These are phyloP conservation scores for Tragelaphus imberbis DNA, from an alignment of 2,113 vertebrate genomes.

Conservation along the genomic window DNA sequence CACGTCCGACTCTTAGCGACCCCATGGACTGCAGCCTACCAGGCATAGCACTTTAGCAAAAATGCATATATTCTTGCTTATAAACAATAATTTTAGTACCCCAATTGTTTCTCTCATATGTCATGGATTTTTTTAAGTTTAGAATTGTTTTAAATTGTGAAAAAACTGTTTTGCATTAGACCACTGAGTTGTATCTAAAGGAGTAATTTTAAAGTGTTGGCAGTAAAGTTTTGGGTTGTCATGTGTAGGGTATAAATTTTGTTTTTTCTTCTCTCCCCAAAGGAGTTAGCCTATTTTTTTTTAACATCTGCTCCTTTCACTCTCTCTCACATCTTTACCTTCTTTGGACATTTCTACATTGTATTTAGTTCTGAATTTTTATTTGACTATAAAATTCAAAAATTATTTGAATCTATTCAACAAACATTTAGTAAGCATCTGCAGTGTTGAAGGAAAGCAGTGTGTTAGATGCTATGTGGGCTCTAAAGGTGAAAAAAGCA, in stretches of 20 bases:
- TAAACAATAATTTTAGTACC: not conserved
- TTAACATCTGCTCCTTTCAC: not conserved
- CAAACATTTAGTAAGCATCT: not conserved
- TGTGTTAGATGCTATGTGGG: not conserved
- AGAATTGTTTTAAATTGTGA: not conserved
- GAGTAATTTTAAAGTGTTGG: not conserved
- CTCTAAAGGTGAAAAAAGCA: not conserved
- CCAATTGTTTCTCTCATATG: not conserved
- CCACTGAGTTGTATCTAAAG: not conserved
- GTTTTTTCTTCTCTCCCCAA: not conserved
- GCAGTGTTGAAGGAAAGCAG: not conserved
- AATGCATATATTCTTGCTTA: not conserved
- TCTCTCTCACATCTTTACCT: not conserved
- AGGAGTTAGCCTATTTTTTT: not conserved
- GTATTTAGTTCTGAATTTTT: not conserved
- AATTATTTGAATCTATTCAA: not conserved
- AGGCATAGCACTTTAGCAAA: not conserved
- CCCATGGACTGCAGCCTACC: no score
- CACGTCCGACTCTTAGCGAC: no score
- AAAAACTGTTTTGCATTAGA: not conserved
- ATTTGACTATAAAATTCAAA: not conserved
- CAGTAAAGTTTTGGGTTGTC: not conserved
- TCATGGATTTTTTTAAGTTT: not conserved
- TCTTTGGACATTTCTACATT: not conserved
- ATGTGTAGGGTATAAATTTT: not conserved